phyloP scores from a whole-genome alignment of 2,113 vertebrate genomes.

The Myrmecobius fasciatus region DNA sequence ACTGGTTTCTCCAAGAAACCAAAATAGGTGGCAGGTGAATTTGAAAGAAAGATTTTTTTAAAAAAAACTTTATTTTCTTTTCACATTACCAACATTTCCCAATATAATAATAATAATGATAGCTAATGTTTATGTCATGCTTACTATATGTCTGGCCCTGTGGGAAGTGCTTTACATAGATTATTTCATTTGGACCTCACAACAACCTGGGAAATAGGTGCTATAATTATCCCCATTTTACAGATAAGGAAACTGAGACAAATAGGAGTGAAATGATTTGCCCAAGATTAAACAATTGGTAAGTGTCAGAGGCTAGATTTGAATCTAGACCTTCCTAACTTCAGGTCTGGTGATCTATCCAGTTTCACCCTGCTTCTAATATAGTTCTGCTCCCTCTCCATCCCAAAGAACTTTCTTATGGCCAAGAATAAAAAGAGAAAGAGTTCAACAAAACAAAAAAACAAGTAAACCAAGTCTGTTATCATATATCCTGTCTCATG shows the following conservation, averaged over 20 bases:
- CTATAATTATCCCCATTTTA: background rate
- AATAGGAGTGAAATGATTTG: background rate
- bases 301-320: background rate
- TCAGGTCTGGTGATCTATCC: background rate
- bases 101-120: background rate
- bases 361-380: background rate
- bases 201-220: background rate
- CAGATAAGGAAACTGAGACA: background rate
- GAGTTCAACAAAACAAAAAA: background rate
- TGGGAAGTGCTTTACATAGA: background rate
- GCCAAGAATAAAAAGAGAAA: background rate
- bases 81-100: background rate
- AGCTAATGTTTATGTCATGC: background rate
- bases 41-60: background rate
- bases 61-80: background rate
- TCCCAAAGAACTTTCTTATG: background rate
- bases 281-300: background rate
- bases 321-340: background rate
- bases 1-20: slow-evolving; percentile 24
- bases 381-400: background rate
- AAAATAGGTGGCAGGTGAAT: background rate
- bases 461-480: background rate
- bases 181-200: background rate
- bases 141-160: background rate
- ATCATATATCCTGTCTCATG: background rate